Base-by-base conservation (phyloP, 2,113 vertebrate genomes). In the Gracilinanus agilis region DNA sequence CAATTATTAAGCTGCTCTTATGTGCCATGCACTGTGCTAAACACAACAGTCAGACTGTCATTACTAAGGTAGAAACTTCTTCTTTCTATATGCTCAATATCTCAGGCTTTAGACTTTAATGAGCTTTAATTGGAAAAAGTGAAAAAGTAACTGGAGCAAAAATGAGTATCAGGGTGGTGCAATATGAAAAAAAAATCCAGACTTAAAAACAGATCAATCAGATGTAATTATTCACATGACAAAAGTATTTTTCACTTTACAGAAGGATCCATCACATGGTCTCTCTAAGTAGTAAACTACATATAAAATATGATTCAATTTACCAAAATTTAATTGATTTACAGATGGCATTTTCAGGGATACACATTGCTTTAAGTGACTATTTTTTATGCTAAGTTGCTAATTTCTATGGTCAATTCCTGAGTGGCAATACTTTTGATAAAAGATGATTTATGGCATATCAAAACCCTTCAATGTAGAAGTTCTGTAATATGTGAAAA, bases 201-300 rank as follows among this genome's bases (percentile, higher is more conserved):
- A 40, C 19, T 83, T 40, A 83, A 83, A 83, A 83, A 83, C 67
- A 83, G 19, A 83, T 83, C 34, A 83, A 83, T 83, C n/a, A 40
- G 67, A 83, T 83, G 67, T 83, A 83, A 40, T 83, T 83, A 83
- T 83, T 83, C n/a, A 83, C 67, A 83, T 83, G 67, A 83, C 67
- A 40, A 83, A 83, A 83, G 67, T 83, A 83, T 83, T 83, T 83
- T 83, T 40, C 67, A 83, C 19, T 83, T 75, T 40, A 83, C n/a
- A 83, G 67, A 83, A 83, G 67, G 34, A 83, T 83, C n/a, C 67
- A 83, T 83, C 67, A 40, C 34, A 83, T 83, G 67, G 19, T 83
- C n/a, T n/a, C n/a, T 40, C n/a, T 40, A 83, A 83, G n/a, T 83
- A 40, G 34, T 40, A 83, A 83, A 40, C 67, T 83, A 83, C n/a